These are phyloP conservation scores for Rattus norvegicus DNA, from an alignment of 2,113 vertebrate genomes.

Conservation along the genomic window GRCr8 NC_086036.1:14455001-14455500, in stretches of 20 bases:
- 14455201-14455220: not conserved
- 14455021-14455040: not conserved
- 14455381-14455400: too few species aligned
- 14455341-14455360: too few species aligned
- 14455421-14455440: too few species aligned
- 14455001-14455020: not conserved
- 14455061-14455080: not conserved
- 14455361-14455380: not conserved
- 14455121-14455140: too few species aligned
- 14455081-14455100: not conserved
- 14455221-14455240: not conserved
- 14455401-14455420: too few species aligned
- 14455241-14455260: not conserved
- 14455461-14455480: too few species aligned
- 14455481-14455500: too few species aligned
- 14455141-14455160: not conserved
- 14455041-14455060: not conserved
- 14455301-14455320: not conserved
- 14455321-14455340: not conserved
- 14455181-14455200: not conserved
- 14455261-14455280: not conserved
- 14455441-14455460: too few species aligned
- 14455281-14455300: not conserved
- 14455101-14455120: not conserved
- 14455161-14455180: too few species aligned